Evolutionary conservation across 2,797 vertebrate genomes (phyloP).

Genomic region (Oreochromis grahami): DNA sequence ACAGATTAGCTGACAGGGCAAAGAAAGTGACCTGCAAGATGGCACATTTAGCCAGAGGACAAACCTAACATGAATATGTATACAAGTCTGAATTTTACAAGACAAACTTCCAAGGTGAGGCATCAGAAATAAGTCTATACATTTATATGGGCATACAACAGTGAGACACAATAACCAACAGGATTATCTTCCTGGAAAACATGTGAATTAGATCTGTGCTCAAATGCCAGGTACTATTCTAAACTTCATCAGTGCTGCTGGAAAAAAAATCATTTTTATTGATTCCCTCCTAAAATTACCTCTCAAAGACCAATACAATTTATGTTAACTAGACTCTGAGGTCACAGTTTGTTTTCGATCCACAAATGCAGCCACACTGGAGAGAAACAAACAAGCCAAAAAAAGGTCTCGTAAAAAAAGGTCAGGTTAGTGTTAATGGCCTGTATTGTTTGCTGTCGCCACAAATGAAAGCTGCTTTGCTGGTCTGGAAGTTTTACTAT

Average conservation of each 20-base stretch:
- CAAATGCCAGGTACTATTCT: conserved; percentile 15
- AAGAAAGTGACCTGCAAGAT: conserved; percentile 42
- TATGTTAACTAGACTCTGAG: conserved; percentile 4
- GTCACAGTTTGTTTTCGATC: conserved; percentile 26
- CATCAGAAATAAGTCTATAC: neutral
- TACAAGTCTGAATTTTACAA: neutral
- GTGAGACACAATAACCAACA: neutral
- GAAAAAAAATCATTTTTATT: conserved; percentile 27
- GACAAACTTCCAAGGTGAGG: neutral
- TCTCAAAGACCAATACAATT: conserved; percentile 17
- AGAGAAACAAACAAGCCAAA: neutral
- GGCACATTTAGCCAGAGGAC: conserved; percentile 28
- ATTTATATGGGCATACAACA: neutral
- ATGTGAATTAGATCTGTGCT: neutral
- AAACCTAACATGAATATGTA: conserved; percentile 17
- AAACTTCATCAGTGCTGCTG: conserved; percentile 18
- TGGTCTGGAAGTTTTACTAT: neutral
- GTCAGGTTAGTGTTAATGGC: neutral
- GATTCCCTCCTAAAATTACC: conserved; percentile 45
- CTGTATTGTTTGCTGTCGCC: neutral
- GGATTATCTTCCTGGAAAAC: neutral
- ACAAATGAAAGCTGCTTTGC: neutral
- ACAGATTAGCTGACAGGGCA: conserved; percentile 49
- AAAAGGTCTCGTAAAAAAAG: conserved; percentile 1
- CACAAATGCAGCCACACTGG: neutral